Percentiles rank a stretch among this genome's conserved stretches.
Conservation (phyloP, 2,888 invertebrate genomes). For the Melanophora roralis region DNA sequence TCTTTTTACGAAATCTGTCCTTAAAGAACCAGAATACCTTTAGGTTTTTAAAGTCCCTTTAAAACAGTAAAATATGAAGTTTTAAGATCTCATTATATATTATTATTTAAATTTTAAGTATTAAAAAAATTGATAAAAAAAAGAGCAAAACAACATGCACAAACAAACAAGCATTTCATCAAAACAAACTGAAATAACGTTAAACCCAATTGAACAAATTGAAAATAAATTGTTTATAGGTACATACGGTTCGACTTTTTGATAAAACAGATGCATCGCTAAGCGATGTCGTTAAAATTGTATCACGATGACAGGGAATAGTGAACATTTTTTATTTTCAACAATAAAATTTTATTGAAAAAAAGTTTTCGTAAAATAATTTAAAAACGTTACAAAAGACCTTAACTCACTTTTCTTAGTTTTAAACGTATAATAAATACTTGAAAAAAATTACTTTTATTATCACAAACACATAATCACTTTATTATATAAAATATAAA, state of each 20-base stretch:
- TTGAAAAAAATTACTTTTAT: background rate
- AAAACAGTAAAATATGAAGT: too few species aligned
- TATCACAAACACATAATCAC: conserved; percentile 40
- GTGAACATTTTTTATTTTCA: conserved; percentile 75
- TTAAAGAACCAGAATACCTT: too few species aligned
- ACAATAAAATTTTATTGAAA: too few species aligned
- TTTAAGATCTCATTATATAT: too few species aligned
- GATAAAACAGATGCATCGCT: conserved; percentile 83
- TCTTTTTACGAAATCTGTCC: too few species aligned
- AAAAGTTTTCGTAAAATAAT: too few species aligned
- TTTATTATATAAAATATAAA: conserved; percentile 35
- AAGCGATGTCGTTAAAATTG: conserved; percentile 79
- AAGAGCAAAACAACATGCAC: background rate
- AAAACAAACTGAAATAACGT: background rate
- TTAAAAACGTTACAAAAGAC: background rate
- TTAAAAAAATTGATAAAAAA: background rate
- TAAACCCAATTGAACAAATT: background rate
- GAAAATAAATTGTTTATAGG: background rate
- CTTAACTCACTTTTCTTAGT: conserved; percentile 17
- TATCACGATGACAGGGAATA: conserved; percentile 77
- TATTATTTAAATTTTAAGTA: too few species aligned
- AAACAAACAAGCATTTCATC: background rate
- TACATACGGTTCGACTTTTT: conserved; percentile 80
- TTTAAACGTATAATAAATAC: background rate
- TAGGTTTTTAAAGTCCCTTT: too few species aligned